Evolutionary conservation across 2,888 invertebrate genomes (phyloP).

Genomic region (Trichopoda pennipes): DNA sequence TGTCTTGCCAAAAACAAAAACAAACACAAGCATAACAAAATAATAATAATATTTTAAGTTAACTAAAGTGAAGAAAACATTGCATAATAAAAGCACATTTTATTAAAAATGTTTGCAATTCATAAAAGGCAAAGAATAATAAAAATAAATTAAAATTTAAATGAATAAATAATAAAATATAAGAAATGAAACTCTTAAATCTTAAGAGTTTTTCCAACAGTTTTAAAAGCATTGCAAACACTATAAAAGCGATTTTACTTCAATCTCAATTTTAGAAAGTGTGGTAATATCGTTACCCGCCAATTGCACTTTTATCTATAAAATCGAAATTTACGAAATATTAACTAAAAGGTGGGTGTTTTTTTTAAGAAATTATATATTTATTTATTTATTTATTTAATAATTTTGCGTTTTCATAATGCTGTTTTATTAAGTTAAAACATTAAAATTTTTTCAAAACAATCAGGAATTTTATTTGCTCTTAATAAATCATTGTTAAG

Average conservation of each 20-base stretch:
- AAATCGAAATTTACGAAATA: constrained; percentile 10
- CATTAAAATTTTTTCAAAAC: constrained; percentile 26
- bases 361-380: not conserved
- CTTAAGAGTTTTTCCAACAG: not conserved
- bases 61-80: constrained; percentile 7
- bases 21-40: not conserved
- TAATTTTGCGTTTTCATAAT: not conserved
- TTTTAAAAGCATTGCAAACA: not conserved
- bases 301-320: not conserved
- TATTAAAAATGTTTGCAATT: constrained; percentile 13
- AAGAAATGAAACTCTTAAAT: not conserved
- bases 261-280: too few relatives aligned
- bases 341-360: constrained; percentile 36
- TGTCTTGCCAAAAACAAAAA: constrained; percentile 14
- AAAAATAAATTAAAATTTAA: too few relatives aligned
- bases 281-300: too few relatives aligned
- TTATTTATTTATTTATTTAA: not conserved
- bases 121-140: too few relatives aligned
- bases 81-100: constrained; percentile 45
- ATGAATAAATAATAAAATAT: too few relatives aligned
- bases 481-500: constrained; percentile 25
- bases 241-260: too few relatives aligned
- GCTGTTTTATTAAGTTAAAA: constrained; percentile 43
- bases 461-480: constrained; percentile 12
- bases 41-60: not conserved